These are phyloP conservation scores for Trichogramma pretiosum DNA, from an alignment of 1,140 invertebrate genomes.

Conservation along the genomic window DNA sequence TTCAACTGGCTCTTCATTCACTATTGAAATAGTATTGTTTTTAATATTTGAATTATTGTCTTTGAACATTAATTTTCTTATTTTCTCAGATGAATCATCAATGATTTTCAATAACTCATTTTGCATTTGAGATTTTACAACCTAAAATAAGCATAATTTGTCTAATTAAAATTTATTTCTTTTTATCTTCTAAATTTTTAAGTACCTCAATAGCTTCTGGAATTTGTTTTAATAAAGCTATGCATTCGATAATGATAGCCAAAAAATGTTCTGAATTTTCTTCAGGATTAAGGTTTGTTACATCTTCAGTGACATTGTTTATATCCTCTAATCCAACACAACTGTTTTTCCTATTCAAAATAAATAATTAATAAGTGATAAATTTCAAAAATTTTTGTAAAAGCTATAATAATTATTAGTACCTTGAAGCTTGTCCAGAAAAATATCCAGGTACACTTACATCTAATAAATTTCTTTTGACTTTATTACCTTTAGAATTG, in stretches of 20 bases:
- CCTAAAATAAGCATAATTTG: conserved; percentile 43
- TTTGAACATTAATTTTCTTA: too few species aligned
- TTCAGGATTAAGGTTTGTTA: conserved; percentile 55
- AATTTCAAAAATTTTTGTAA: conserved; percentile 7
- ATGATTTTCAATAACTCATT: conserved; percentile 68
- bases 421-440: conserved; percentile 22
- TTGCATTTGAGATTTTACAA: conserved; percentile 72
- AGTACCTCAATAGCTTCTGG: conserved; percentile 74
- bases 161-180: neutral
- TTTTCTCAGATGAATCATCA: conserved; percentile 45
- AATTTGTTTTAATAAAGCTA: conserved; percentile 74
- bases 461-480: conserved; percentile 30
- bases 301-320: conserved; percentile 52
- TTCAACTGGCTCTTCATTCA: conserved; percentile 20
- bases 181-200: conserved; percentile 4
- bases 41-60: conserved; percentile 15
- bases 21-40: conserved; percentile 4
- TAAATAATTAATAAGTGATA: conserved; percentile 1
- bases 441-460: conserved; percentile 21
- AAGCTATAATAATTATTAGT: conserved; percentile 2
- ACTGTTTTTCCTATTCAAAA: conserved; percentile 21
- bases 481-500: conserved; percentile 41
- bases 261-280: conserved; percentile 64
- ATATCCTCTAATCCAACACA: conserved; percentile 26
- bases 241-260: conserved; percentile 75